Evolutionary conservation across 2,797 vertebrate species (phyloP).

Genomic region (Synaphobranchus kaupii): DNA sequence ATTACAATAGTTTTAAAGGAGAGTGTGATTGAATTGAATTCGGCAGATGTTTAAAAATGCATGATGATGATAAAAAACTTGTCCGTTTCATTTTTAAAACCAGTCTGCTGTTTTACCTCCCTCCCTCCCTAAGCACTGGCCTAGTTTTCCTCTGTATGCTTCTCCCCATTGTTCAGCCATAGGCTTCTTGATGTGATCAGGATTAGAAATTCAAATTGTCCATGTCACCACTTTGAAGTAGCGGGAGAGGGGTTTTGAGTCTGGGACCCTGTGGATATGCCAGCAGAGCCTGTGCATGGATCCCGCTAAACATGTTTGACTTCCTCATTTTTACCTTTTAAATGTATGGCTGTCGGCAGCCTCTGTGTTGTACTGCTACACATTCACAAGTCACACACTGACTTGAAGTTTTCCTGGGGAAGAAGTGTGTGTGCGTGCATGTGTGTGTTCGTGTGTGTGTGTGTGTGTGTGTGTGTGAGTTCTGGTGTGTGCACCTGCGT

Average conservation of each 20-base stretch:
- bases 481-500: neutral
- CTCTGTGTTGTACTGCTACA: slow-evolving; percentile 12
- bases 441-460: neutral
- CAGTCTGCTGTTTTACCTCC: neutral
- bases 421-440: neutral
- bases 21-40: slow-evolving; percentile 7
- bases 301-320: slow-evolving; percentile 65
- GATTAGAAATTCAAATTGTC: slow-evolving; percentile 71
- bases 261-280: slow-evolving; percentile 59
- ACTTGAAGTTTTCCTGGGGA: neutral
- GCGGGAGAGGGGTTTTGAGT: slow-evolving; percentile 63
- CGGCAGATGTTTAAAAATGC: slow-evolving; percentile 9
- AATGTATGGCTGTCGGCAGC: slow-evolving; percentile 19
- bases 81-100: slow-evolving; percentile 8
- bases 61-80: slow-evolving; percentile 21
- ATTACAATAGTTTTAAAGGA: slow-evolving; percentile 5
- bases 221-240: slow-evolving; percentile 71
- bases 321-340: slow-evolving; percentile 55
- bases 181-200: slow-evolving; percentile 65
- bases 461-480: no score
- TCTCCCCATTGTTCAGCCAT: slow-evolving; percentile 52
- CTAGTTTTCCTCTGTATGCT: slow-evolving; percentile 54
- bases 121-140: slow-evolving; percentile 46
- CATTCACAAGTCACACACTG: slow-evolving; percentile 4
- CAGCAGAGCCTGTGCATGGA: slow-evolving; percentile 62